Evolutionary conservation across 2,888 invertebrate species (phyloP).

Genomic region (Pheosia tremula): DNA sequence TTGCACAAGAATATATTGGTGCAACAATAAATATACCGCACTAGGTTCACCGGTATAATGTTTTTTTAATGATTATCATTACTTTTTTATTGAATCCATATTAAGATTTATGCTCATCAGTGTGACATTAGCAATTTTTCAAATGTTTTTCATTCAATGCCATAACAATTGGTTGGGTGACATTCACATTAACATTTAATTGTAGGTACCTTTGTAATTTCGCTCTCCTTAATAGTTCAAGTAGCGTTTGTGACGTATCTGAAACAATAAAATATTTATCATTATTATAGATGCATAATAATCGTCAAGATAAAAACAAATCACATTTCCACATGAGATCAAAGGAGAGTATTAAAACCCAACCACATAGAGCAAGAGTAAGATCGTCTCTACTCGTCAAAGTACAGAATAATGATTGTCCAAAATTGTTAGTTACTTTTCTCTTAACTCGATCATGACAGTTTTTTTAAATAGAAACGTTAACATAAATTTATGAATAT

Average conservation of each 20-base stretch:
- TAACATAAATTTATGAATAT: too few relatives aligned
- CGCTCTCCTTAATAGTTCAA: constrained; percentile 63
- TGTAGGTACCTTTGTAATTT: constrained; percentile 70
- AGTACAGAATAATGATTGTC: too few relatives aligned
- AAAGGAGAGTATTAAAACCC: too few relatives aligned
- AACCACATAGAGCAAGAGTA: too few relatives aligned
- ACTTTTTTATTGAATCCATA: constrained; percentile 47
- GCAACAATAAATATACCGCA: constrained; percentile 18
- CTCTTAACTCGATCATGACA: too few relatives aligned
- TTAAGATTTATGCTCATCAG: constrained; percentile 58
- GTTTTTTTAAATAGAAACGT: too few relatives aligned
- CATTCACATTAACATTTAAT: constrained; percentile 9
- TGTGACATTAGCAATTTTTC: constrained; percentile 46
- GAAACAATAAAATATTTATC: constrained; percentile 56
- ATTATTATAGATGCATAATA: constrained; percentile 21
- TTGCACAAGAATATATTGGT: constrained; percentile 17
- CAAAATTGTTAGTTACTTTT: too few relatives aligned
- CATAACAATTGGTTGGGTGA: constrained; percentile 34
- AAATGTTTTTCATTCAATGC: constrained; percentile 44
- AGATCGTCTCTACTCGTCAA: too few relatives aligned
- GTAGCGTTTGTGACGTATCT: constrained; percentile 64
- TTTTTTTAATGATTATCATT: constrained; percentile 40
- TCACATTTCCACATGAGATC: too few relatives aligned
- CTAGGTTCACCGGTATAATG: constrained; percentile 27
- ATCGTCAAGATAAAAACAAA: too few relatives aligned